Conservation (phyloP, 2,113 vertebrate species). For the Toxostoma redivivum region DNA sequence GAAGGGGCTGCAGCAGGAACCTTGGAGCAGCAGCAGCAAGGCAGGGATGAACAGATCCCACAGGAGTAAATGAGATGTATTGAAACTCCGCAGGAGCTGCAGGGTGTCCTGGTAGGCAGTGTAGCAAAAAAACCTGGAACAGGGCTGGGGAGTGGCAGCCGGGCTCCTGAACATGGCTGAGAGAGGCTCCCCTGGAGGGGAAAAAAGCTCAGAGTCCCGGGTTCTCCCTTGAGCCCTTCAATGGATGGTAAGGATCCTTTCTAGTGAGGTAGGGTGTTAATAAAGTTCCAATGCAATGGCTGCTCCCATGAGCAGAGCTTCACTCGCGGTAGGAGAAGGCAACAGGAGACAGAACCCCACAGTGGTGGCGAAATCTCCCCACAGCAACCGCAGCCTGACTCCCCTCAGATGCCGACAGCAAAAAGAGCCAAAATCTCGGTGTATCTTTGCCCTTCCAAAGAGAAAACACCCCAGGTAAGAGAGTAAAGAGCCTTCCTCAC, state of each 20-base stretch:
- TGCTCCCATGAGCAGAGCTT: fast-evolving
- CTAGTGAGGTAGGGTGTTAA: background rate
- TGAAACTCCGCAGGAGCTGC: fast-evolving
- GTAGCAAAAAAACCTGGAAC: background rate
- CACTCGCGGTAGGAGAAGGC: fast-evolving
- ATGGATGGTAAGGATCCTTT: background rate
- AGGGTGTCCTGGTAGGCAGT: background rate
- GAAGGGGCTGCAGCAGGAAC: too few species aligned
- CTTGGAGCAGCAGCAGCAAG: too few species aligned
- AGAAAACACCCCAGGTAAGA: background rate
- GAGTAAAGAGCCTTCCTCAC: background rate
- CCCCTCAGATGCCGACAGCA: fast-evolving
- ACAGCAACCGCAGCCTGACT: background rate
- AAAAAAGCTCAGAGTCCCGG: fast-evolving
- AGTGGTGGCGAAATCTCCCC: background rate
- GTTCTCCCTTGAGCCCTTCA: too few species aligned
- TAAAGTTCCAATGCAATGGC: background rate
- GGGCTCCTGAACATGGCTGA: fast-evolving
- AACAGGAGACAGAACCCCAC: background rate
- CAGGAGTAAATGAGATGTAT: too few species aligned
- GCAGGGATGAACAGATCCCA: too few species aligned
- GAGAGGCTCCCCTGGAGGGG: too few species aligned
- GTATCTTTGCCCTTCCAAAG: background rate
- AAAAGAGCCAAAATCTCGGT: background rate
- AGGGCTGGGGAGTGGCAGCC: fast-evolving